phyloP scores from a whole-genome alignment of 2,888 invertebrate genomes.

The Apeira syringaria region DNA sequence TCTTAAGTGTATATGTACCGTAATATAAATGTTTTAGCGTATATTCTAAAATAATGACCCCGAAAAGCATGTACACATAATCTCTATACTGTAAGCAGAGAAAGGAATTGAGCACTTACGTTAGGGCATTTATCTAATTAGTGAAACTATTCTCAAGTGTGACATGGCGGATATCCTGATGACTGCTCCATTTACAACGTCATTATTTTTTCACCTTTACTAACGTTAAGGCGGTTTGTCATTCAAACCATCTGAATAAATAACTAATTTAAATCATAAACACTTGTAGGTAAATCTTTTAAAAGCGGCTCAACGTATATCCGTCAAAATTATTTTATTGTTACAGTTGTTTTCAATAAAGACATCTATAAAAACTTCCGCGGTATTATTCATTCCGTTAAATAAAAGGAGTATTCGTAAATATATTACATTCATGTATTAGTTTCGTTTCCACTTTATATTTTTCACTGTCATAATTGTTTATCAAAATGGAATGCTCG shows the following conservation, averaged over 20 bases:
- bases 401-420: no score
- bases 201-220: no score
- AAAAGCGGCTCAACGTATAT: slow-evolving; percentile 3
- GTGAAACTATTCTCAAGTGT: slow-evolving; percentile 11
- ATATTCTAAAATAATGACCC: no score
- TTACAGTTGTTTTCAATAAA: slow-evolving; percentile 19
- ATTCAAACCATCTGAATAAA: slow-evolving; percentile 25
- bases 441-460: no score
- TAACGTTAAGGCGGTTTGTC: slow-evolving; percentile 10
- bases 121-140: slow-evolving; percentile 18
- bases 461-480: no score
- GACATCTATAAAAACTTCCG: slow-evolving; percentile 5
- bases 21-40: no score
- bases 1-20: no score
- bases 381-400: no score
- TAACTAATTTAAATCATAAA: background rate
- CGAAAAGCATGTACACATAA: no score
- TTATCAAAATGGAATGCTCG: no score
- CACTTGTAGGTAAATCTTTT: slow-evolving; percentile 1
- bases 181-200: background rate
- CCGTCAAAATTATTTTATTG: slow-evolving; percentile 18
- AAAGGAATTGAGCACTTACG: slow-evolving; percentile 14
- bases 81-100: slow-evolving; percentile 6
- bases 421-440: no score
- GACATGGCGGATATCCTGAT: slow-evolving; percentile 24